phyloP scores from a whole-genome alignment of 2,113 vertebrate genomes.

The Turdus rufiventris region DNA sequence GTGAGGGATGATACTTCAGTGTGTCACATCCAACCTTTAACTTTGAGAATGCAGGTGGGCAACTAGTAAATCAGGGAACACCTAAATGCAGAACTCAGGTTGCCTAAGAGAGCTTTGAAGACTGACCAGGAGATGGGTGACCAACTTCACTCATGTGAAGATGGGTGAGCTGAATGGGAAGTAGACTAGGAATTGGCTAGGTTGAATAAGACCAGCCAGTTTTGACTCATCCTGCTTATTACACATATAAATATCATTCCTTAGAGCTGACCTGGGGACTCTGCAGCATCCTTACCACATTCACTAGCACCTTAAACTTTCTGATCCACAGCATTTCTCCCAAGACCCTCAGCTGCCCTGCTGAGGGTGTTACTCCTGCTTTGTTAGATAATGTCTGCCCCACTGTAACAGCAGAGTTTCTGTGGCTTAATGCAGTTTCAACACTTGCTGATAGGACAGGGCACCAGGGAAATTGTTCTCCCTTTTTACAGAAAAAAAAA shows the following conservation, averaged over 20 bases:
- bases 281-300: not conserved
- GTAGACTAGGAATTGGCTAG: not conserved
- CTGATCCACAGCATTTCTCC: not conserved
- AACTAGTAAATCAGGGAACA: not conserved
- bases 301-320: not conserved
- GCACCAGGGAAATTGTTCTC: not conserved
- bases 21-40: not conserved
- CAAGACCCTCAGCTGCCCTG: not conserved
- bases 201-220: not conserved
- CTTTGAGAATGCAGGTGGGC: not conserved
- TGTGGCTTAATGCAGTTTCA: not conserved
- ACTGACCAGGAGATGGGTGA: not conserved
- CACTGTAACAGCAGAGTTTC: not conserved
- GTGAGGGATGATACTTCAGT: not conserved
- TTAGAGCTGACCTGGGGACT: not conserved
- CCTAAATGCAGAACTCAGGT: accelerated
- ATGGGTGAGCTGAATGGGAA: not conserved
- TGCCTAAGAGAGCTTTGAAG: not conserved
- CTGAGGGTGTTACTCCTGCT: not conserved
- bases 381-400: not conserved
- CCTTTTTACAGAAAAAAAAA: not conserved
- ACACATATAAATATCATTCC: not conserved
- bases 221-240: not conserved
- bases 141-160: not conserved
- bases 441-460: not conserved